Evolutionary conservation across 2,113 vertebrate species (phyloP), one percentile per base, ranked within the genome.

Genomic region (Platichthys stellatus): DNA sequence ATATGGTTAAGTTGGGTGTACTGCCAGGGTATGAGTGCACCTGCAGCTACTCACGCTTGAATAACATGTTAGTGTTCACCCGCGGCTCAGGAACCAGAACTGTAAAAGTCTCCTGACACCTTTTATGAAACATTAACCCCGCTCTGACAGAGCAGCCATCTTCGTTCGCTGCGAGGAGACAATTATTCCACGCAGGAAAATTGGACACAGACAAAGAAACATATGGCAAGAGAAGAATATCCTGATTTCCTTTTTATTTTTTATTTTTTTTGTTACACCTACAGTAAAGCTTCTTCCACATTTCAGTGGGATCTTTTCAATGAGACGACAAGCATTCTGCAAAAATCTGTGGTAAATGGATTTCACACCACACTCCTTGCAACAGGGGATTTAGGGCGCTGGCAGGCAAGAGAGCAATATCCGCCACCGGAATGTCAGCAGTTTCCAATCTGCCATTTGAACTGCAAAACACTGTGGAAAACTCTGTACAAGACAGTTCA

Each of bases 261-360:
- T 28, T 28, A 4, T 3, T 28, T 77, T 59, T n/a, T 24, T 45
- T 67, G 61, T 53, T 51, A 63, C 28, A 73, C 77, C 64, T 80
- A 24, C 43, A 23, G 75, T 24, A 62, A 57, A 75, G 71, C 80
- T 83, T 83, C 83, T 75, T 77, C 75, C 80, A 70, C 78, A 90
- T 83, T 87, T 90, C 85, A 63, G 84, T 75, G 71, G 72, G 63
- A 76, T 88, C 69, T 86, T 90, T 90, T 86, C 83, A 88, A 81
- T 84, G 87, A 80, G 83, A 89, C 84, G 84, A 91, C 84, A 91
- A 90, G 90, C 87, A 81, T 88, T 83, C 80, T 82, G 88, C 88
- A 72, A 75, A 75, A 88, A 76, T 89, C 81, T 82, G 79, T 88
- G 59, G 35, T 89, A 92, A 92, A 93, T 86, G 86, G 89, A 93